A percentile compares a stretch with the other conserved stretches of the same genome.
phyloP scores from a whole-genome alignment of 2,113 vertebrate genomes.

The Actinemys pallida region DNA sequence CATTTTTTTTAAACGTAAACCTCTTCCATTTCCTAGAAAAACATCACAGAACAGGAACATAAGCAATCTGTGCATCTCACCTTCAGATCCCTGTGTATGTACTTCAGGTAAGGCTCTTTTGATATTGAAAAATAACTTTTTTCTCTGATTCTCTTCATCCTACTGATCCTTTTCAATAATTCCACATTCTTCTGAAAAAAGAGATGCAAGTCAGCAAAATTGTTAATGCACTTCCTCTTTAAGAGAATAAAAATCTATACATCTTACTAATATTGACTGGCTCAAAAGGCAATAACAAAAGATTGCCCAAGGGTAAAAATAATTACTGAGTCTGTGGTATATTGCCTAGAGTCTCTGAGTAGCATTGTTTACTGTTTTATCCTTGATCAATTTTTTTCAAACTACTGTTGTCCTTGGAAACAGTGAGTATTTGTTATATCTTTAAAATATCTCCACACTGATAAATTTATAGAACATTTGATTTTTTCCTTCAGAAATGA shows the following conservation, averaged over 20 bases:
- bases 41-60: constrained; percentile 91
- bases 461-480: background rate
- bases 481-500: background rate
- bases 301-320: background rate
- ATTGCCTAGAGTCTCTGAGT: background rate
- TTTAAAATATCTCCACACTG: background rate
- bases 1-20: constrained; percentile 29
- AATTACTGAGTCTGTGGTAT: background rate
- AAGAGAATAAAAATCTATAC: background rate
- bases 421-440: background rate
- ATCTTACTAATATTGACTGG: background rate
- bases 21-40: constrained; percentile 86
- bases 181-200: background rate
- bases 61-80: constrained; percentile 91
- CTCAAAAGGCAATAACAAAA: background rate
- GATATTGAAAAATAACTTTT: background rate
- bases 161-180: background rate
- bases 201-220: background rate
- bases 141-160: background rate
- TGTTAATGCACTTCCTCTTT: background rate
- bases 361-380: background rate
- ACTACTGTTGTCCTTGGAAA: background rate
- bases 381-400: background rate
- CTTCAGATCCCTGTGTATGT: constrained; percentile 93
- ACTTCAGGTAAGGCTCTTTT: constrained; percentile 89